Conservation (phyloP, 2,113 vertebrate species). For the Phaetusa simplex region DNA sequence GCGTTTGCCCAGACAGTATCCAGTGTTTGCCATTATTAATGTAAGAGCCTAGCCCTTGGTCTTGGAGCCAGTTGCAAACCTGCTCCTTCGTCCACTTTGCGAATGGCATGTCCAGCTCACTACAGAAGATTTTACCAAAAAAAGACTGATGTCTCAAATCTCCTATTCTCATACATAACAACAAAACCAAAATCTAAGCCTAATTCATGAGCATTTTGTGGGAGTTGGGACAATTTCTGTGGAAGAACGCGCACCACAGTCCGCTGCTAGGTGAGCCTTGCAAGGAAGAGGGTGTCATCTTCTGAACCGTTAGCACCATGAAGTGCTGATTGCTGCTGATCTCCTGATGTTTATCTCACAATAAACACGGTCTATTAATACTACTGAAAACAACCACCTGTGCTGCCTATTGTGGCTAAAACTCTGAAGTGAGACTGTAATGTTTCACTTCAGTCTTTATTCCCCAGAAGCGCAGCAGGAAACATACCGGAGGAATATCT, state of each 20-base stretch:
- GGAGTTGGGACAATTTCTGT: neutral
- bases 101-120: constrained; percentile 94
- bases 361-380: accelerated
- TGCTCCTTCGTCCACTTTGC: constrained; percentile 97
- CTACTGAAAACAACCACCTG: neutral
- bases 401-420: neutral
- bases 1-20: constrained; percentile 93
- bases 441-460: neutral
- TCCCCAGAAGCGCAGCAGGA: neutral
- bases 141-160: neutral
- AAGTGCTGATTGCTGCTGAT: accelerated
- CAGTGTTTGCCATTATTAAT: constrained; percentile 86
- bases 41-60: constrained; percentile 91
- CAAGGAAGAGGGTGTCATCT: neutral
- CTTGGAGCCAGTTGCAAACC: constrained; percentile 93
- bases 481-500: neutral
- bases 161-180: neutral
- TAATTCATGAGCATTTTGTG: neutral
- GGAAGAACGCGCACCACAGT: accelerated
- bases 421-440: neutral
- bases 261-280: accelerated
- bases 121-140: constrained; percentile 28
- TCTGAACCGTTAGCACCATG: neutral
- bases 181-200: neutral
- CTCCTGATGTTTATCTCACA: neutral